phyloP scores from a whole-genome alignment of 1,140 invertebrate species.

The Caenorhabditis latens region DNA sequence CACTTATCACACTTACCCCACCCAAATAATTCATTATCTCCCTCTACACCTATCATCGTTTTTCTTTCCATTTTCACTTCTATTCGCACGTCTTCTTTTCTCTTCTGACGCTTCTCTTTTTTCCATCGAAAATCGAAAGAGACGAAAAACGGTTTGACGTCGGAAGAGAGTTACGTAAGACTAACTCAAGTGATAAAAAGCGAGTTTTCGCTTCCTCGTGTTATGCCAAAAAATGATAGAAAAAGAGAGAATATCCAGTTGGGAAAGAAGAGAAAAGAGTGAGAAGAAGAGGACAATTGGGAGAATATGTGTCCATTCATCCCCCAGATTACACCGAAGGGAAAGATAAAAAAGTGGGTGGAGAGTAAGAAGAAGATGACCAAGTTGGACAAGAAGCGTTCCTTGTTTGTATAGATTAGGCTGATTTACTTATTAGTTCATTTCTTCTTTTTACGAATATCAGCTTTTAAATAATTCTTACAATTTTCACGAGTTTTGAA shows the following conservation, averaged over 20 bases:
- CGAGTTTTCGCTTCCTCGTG: not conserved
- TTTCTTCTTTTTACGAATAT: too few species aligned
- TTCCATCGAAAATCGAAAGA: constrained; percentile 6
- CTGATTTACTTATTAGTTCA: not conserved
- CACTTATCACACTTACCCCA: too few species aligned
- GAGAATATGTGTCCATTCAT: too few species aligned
- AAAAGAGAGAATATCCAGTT: constrained; percentile 1
- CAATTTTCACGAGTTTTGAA: too few species aligned
- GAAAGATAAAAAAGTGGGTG: not conserved
- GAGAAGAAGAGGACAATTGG: too few species aligned
- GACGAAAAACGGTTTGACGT: not conserved
- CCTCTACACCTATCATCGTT: not conserved
- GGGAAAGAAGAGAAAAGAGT: not conserved
- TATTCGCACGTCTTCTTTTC: not conserved
- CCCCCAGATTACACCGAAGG: too few species aligned
- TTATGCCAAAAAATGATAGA: not conserved
- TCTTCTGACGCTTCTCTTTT: not conserved
- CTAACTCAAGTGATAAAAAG: constrained; percentile 42
- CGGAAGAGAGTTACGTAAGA: not conserved
- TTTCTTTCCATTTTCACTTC: constrained; percentile 5
- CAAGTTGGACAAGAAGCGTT: not conserved
- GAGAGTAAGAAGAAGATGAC: not conserved
- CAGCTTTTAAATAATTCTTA: too few species aligned
- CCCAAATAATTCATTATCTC: not conserved
- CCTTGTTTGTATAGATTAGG: not conserved